Percentiles rank a stretch among this genome's conserved stretches.
Evolutionary conservation across 30 jellyfish, hydroid and myxozoan genomes (phyloP).

Genomic region (Aurelia aurita complex sp. Pacific): DNA sequence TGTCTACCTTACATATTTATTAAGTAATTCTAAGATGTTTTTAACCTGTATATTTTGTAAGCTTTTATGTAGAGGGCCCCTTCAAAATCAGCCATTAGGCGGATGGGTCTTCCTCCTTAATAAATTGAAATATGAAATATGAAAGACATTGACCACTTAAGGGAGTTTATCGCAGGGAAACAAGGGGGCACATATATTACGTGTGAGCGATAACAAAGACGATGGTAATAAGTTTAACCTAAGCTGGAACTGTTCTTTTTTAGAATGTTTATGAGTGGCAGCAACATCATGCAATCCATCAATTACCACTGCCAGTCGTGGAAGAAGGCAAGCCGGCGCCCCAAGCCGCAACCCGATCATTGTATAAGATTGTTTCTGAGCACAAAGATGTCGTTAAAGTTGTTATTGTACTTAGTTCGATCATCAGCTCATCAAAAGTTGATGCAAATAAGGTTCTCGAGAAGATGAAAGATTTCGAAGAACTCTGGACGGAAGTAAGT

Average conservation of each 20-base stretch:
- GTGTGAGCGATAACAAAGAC: no score
- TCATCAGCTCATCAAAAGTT: slow-evolving; percentile 83
- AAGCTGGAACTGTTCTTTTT: background rate
- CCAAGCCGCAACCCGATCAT: slow-evolving; percentile 66
- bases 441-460: slow-evolving; percentile 79
- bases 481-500: slow-evolving; percentile 84
- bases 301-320: slow-evolving; percentile 61
- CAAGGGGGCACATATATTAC: no score
- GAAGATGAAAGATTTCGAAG: slow-evolving; percentile 75
- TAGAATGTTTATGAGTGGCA: slow-evolving; percentile 82
- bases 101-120: no score
- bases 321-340: slow-evolving; percentile 80
- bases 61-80: no score
- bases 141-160: no score
- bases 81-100: no score
- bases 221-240: no score
- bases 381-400: slow-evolving; percentile 79
- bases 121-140: no score
- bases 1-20: no score
- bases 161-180: no score
- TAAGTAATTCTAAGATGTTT: no score
- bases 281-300: slow-evolving; percentile 74
- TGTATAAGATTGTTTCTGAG: slow-evolving; percentile 79
- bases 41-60: no score
- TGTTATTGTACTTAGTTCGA: slow-evolving; percentile 72